phyloP scores from a whole-genome alignment of 2,113 vertebrate genomes.

The Crotalus horridus region DNA sequence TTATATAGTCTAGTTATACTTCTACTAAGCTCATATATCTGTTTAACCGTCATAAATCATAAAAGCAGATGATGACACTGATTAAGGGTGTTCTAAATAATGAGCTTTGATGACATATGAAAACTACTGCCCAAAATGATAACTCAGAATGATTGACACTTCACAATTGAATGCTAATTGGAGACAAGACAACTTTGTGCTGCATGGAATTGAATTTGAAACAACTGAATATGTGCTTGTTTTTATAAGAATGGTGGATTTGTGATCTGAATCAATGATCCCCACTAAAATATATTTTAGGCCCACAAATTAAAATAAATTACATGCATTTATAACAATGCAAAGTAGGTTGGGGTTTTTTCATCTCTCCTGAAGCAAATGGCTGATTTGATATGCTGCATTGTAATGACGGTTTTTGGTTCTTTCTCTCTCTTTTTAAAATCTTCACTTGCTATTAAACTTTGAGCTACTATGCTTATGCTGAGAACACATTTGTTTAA shows the following conservation, averaged over 20 bases:
- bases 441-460: not conserved
- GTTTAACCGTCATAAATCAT: conserved; percentile 2
- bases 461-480: not conserved
- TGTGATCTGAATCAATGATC: conserved; percentile 6
- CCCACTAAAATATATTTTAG: not conserved
- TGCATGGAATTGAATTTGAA: conserved; percentile 35
- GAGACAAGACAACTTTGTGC: conserved; percentile 35
- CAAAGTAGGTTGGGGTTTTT: not conserved
- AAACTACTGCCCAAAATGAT: conserved; percentile 20
- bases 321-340: not conserved
- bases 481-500: not conserved
- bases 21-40: not conserved
- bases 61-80: conserved; percentile 7
- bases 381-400: not conserved
- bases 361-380: not conserved
- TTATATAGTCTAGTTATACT: not conserved
- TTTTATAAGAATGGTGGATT: conserved; percentile 25
- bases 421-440: not conserved
- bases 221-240: conserved; percentile 17
- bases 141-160: conserved; percentile 29
- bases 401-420: no score
- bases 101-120: conserved; percentile 5
- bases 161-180: conserved; percentile 43
- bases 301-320: not conserved
- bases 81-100: conserved; percentile 25